Conservation (phyloP, 2,888 invertebrate genomes). For the Lymantria monacha region DNA sequence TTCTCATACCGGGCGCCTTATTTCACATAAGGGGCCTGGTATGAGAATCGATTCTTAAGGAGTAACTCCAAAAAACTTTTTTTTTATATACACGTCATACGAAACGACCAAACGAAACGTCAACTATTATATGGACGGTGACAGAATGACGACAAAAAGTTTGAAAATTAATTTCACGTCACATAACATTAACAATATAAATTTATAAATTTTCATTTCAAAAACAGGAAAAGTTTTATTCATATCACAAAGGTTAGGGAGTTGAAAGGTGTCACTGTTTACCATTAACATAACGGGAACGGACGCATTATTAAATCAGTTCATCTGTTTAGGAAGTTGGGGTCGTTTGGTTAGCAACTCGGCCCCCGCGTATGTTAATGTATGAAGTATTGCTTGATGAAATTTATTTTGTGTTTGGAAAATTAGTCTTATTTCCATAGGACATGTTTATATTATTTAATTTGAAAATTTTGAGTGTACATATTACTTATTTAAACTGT, state of each 20-base stretch:
- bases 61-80: no score
- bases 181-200: no score
- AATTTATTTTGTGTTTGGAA: constrained; percentile 19
- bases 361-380: constrained; percentile 30
- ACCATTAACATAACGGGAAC: constrained; percentile 27
- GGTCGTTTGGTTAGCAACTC: constrained; percentile 7
- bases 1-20: no score
- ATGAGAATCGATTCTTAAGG: no score
- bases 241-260: constrained; percentile 10
- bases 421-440: not conserved
- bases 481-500: no score
- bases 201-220: not conserved
- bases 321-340: constrained; percentile 29
- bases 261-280: constrained; percentile 29
- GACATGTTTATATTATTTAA: not conserved
- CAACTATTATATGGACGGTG: no score
- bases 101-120: no score
- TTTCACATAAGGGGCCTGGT: no score
- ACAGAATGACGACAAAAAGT: no score
- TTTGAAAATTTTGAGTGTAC: not conserved
- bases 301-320: constrained; percentile 36
- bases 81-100: no score
- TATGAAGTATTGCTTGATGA: not conserved
- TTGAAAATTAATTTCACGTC: no score
- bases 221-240: constrained; percentile 31